Percentiles rank a stretch among this genome's conserved stretches.
Evolutionary conservation across 2,113 vertebrate species (phyloP).

Genomic region (Rhegmatorhina hoffmannsi): DNA sequence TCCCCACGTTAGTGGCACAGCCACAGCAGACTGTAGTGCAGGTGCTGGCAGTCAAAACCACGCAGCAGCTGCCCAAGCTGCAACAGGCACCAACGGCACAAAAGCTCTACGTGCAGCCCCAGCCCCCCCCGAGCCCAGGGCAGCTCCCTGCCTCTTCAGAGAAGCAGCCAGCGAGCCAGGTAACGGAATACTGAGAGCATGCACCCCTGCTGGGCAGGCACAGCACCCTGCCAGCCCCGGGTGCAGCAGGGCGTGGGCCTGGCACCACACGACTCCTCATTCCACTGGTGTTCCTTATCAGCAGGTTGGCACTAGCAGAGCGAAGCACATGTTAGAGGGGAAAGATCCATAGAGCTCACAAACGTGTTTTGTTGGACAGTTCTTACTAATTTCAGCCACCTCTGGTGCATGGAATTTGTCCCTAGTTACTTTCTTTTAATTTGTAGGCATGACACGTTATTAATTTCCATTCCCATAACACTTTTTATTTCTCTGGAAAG

Average conservation of each 20-base stretch:
- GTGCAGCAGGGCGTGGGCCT: slow-evolving; percentile 71
- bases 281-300: slow-evolving; percentile 32
- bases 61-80: slow-evolving; percentile 91
- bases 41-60: slow-evolving; percentile 83
- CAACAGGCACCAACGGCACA: slow-evolving; percentile 94
- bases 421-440: slow-evolving; percentile 56
- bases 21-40: slow-evolving; percentile 84
- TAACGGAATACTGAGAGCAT: slow-evolving; percentile 79
- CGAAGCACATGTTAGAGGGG: slow-evolving; percentile 47
- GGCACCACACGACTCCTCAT: slow-evolving; percentile 71
- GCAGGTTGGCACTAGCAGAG: slow-evolving; percentile 68
- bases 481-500: slow-evolving; percentile 62
- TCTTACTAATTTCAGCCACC: slow-evolving; percentile 63
- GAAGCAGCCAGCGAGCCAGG: slow-evolving; percentile 87
- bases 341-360: slow-evolving; percentile 20
- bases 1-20: slow-evolving; percentile 78
- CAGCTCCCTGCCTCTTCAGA: slow-evolving; percentile 89
- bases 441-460: slow-evolving; percentile 57
- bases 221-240: neutral
- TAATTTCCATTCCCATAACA: slow-evolving; percentile 60
- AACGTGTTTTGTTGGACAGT: slow-evolving; percentile 48
- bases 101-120: slow-evolving; percentile 91
- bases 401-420: slow-evolving; percentile 52
- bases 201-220: slow-evolving; percentile 68
- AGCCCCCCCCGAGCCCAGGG: slow-evolving; percentile 87